These are phyloP conservation scores for Macropodus opercularis DNA, from an alignment of 2,797 vertebrate species.

Conservation along the genomic window DNA sequence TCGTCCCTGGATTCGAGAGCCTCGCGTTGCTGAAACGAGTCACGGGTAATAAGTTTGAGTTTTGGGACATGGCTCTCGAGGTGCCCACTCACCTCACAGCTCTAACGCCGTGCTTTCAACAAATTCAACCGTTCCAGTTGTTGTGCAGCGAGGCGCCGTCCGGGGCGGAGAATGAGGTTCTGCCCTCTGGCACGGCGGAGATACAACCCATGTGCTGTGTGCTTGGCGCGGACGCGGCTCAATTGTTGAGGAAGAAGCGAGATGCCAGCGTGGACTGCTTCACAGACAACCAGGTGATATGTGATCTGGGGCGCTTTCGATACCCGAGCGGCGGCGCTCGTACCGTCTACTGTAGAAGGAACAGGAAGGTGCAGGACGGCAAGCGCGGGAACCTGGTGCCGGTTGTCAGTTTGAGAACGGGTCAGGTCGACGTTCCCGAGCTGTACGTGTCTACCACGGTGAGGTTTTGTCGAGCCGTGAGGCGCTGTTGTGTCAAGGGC, in stretches of 20 bases:
- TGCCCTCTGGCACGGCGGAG: background rate
- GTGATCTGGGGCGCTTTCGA: background rate
- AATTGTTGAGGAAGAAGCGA: background rate
- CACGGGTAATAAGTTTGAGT: background rate
- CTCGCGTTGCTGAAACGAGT: accelerated
- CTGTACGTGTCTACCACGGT: background rate
- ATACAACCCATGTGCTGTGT: background rate
- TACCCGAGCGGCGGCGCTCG: background rate
- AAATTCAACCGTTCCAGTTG: background rate
- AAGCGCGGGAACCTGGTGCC: background rate
- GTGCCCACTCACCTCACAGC: background rate
- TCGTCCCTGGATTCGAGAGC: background rate
- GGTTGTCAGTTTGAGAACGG: background rate
- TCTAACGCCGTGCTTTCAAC: background rate
- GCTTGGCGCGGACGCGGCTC: accelerated
- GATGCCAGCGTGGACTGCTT: background rate
- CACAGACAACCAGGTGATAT: background rate
- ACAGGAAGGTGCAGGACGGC: background rate
- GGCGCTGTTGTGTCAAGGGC: background rate
- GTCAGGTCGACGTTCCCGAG: accelerated
- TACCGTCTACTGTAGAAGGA: background rate
- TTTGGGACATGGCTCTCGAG: constrained; percentile 2
- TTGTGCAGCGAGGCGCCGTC: background rate
- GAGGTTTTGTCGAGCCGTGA: background rate
- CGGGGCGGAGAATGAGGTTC: background rate